phyloP scores from a whole-genome alignment of 2,888 invertebrate species.

The Stenolophus ochropezus region DNA sequence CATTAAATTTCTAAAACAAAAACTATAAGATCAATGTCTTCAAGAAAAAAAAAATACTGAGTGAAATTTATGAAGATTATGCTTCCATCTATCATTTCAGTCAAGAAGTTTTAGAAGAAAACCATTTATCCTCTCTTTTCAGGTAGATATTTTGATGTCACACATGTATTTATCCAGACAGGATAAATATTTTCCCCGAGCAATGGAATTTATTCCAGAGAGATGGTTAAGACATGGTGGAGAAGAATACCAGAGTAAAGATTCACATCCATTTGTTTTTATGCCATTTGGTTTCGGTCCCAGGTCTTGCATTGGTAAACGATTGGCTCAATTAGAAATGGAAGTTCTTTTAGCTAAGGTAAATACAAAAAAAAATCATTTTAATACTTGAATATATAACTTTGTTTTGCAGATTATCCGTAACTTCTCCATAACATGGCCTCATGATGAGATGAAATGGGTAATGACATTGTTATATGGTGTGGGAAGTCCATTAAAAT shows the following conservation, averaged over 20 bases:
- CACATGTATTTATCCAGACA: conserved; percentile 67
- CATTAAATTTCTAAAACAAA: too few species aligned
- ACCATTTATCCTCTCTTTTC: conserved; percentile 56
- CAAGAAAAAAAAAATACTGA: too few species aligned
- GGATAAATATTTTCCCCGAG: conserved; percentile 66
- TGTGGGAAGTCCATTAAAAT: conserved; percentile 55
- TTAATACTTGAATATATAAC: background rate
- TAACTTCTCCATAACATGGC: conserved; percentile 52
- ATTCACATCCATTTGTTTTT: conserved; percentile 76
- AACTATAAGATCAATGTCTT: too few species aligned
- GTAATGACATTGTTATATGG: conserved; percentile 52
- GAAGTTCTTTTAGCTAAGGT: conserved; percentile 73
- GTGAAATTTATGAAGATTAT: too few species aligned
- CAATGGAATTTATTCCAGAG: conserved; percentile 67
- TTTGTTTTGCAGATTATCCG: conserved; percentile 37
- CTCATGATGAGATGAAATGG: conserved; percentile 57
- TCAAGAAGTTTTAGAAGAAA: background rate
- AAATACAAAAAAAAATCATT: background rate
- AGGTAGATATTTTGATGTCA: conserved; percentile 65
- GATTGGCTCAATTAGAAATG: conserved; percentile 82
- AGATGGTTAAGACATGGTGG: conserved; percentile 68
- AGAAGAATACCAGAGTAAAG: conserved; percentile 68
- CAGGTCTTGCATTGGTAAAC: conserved; percentile 79
- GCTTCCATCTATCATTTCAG: too few species aligned
- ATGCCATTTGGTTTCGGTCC: conserved; percentile 81